phyloP scores from a whole-genome alignment of 1,140 invertebrate species.

The Philopotamus ludificatus region DNA sequence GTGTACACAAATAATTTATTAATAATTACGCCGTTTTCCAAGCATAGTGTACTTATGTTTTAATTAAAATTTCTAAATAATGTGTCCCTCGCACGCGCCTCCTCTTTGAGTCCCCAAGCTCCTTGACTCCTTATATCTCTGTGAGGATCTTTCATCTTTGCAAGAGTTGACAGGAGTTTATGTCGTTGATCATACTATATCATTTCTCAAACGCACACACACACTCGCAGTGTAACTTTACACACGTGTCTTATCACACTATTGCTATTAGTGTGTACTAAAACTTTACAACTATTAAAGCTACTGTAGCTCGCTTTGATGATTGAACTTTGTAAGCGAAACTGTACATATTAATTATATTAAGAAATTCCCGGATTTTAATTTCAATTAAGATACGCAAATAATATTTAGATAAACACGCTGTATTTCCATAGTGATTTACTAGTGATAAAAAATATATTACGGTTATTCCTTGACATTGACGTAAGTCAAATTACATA shows the following conservation, averaged over 20 bases:
- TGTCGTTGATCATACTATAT: slow-evolving; percentile 6
- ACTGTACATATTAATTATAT: too few relatives aligned
- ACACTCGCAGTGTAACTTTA: neutral
- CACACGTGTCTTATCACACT: neutral
- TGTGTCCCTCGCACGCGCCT: slow-evolving; percentile 1
- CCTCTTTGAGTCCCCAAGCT: slow-evolving; percentile 1
- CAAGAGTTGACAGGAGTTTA: slow-evolving; percentile 34
- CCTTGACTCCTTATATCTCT: slow-evolving; percentile 16
- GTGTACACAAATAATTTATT: neutral
- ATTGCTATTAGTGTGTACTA: neutral
- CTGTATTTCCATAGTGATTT: too few relatives aligned
- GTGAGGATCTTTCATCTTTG: slow-evolving; percentile 30
- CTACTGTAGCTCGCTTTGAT: neutral
- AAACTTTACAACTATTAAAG: neutral
- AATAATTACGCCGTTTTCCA: neutral
- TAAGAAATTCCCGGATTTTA: too few relatives aligned
- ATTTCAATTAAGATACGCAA: too few relatives aligned
- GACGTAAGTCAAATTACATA: too few relatives aligned
- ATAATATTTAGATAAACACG: too few relatives aligned
- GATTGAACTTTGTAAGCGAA: neutral
- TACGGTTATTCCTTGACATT: too few relatives aligned
- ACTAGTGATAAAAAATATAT: too few relatives aligned
- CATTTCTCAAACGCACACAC: neutral
- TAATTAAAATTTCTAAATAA: too few relatives aligned
- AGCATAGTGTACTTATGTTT: too few relatives aligned